A percentile compares a stretch with the other conserved stretches of the same genome.
Evolutionary conservation across 64 coral and sea anemone genomes (phyloP).

Genomic region (Porites lutea): DNA sequence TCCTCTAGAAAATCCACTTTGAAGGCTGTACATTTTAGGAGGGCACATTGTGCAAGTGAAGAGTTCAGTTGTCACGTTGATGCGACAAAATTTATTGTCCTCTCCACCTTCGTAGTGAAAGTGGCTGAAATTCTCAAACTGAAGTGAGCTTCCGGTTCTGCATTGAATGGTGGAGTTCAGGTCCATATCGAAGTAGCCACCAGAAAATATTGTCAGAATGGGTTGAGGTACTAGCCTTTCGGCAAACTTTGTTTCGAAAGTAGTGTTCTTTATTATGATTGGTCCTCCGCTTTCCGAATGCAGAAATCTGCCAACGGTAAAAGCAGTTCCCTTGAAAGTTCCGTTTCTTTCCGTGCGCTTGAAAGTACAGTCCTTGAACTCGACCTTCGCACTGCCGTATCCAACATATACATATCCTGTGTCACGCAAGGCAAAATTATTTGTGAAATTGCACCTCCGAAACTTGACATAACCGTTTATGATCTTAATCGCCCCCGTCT

Average conservation of each 20-base stretch:
- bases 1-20: conserved; percentile 49
- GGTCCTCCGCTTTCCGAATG: conserved; percentile 2
- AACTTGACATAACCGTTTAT: conserved; percentile 32
- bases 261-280: conserved; percentile 28
- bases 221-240: neutral
- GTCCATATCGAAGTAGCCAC: conserved; percentile 46
- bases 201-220: neutral
- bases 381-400: conserved; percentile 20
- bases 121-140: conserved; percentile 16
- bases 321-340: neutral
- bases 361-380: conserved; percentile 8
- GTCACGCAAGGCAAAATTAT: conserved; percentile 30
- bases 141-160: conserved; percentile 27
- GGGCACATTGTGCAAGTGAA: conserved; percentile 54
- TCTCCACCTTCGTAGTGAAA: neutral
- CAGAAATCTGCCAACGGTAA: conserved; percentile 18
- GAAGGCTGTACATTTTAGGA: conserved; percentile 59
- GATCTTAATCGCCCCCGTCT: neutral
- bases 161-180: conserved; percentile 20
- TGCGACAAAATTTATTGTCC: neutral
- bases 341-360: neutral
- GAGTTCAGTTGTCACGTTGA: conserved; percentile 29
- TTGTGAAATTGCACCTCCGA: conserved; percentile 24
- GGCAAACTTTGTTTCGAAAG: neutral
- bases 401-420: conserved; percentile 15